Percentiles rank a stretch among this genome's conserved stretches.
Evolutionary conservation across 2,888 invertebrate genomes (phyloP).

Genomic region (Catocala nupta): DNA sequence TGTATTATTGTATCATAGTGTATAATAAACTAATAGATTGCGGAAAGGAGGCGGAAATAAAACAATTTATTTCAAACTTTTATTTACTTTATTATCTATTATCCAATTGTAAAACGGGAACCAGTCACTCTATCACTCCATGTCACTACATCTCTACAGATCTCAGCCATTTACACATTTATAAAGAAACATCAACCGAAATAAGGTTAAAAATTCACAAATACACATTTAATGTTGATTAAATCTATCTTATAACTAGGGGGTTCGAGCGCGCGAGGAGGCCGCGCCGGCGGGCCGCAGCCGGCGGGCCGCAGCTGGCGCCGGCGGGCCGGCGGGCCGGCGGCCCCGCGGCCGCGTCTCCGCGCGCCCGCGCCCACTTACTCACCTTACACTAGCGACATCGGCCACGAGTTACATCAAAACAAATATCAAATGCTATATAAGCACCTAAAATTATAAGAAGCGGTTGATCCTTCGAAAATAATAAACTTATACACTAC

Average conservation of each 20-base stretch:
- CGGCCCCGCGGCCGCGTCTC: conserved; percentile 50
- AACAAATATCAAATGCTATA: conserved; percentile 68
- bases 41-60: conserved; percentile 61
- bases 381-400: conserved; percentile 78
- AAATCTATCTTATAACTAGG: conserved; percentile 76
- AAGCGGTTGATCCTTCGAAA: conserved; percentile 60
- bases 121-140: conserved; percentile 84
- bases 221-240: conserved; percentile 87
- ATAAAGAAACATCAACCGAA: conserved; percentile 85
- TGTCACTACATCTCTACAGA: conserved; percentile 82
- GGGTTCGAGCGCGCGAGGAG: conserved; percentile 70
- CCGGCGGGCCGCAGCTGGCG: conserved; percentile 30
- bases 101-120: conserved; percentile 87
- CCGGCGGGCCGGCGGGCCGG: conserved; percentile 42
- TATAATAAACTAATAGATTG: conserved; percentile 63
- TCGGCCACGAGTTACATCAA: conserved; percentile 74
- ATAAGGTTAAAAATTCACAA: conserved; percentile 85
- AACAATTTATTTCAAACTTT: conserved; percentile 79
- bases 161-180: conserved; percentile 85
- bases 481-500: conserved; percentile 50
- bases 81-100: conserved; percentile 84
- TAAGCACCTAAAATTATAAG: conserved; percentile 69
- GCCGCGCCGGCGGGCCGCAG: neutral
- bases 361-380: conserved; percentile 64
- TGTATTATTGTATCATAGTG: conserved; percentile 73